A percentile compares a stretch with the other conserved stretches of the same genome.
Conservation (phyloP, 2,888 invertebrate genomes). For the Rhamnusium bicolor region DNA sequence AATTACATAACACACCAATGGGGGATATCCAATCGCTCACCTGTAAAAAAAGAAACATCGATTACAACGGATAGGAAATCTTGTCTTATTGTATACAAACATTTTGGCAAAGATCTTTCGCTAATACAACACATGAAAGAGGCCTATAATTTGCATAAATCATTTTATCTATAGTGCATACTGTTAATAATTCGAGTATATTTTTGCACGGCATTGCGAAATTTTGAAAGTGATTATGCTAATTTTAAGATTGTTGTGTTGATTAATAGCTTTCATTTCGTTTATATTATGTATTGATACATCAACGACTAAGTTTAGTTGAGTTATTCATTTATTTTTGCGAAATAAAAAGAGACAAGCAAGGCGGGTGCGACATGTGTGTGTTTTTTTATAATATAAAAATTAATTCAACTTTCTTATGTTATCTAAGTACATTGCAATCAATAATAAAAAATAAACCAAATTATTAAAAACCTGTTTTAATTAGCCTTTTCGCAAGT, state of each 20-base stretch:
- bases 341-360: conserved; percentile 20
- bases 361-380: conserved; percentile 18
- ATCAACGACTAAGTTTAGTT: background rate
- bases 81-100: conserved; percentile 48
- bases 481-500: too few species aligned
- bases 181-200: conserved; percentile 40
- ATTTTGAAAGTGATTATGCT: conserved; percentile 60
- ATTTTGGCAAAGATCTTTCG: conserved; percentile 35
- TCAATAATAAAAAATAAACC: background rate
- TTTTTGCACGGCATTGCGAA: conserved; percentile 53
- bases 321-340: conserved; percentile 18
- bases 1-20: conserved; percentile 6
- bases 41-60: conserved; percentile 47
- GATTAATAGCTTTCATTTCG: conserved; percentile 61
- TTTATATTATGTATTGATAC: conserved; percentile 31
- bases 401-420: background rate
- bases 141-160: conserved; percentile 44
- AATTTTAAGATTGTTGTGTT: conserved; percentile 55
- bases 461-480: too few species aligned
- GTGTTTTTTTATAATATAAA: conserved; percentile 5
- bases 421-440: background rate
- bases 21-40: conserved; percentile 44
- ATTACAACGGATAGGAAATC: conserved; percentile 39
- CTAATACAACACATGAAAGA: conserved; percentile 2
- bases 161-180: conserved; percentile 36